Conservation (phyloP, 1,140 invertebrate species). For the Diabrotica virgifera region DNA sequence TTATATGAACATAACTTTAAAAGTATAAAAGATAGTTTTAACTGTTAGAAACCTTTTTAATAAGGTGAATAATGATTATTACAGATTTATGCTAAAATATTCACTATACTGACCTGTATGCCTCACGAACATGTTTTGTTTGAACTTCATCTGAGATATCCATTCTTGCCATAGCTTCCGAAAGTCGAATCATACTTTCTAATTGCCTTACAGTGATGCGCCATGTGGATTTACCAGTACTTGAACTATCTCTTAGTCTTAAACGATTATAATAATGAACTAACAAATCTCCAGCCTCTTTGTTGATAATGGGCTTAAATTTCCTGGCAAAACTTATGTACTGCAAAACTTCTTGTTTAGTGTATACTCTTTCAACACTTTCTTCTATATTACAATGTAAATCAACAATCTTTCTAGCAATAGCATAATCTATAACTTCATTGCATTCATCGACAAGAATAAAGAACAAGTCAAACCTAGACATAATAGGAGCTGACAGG, state of each 20-base stretch:
- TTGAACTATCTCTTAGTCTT: slow-evolving; percentile 75
- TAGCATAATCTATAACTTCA: slow-evolving; percentile 92
- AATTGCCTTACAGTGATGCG: slow-evolving; percentile 98
- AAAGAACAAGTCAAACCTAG: slow-evolving; percentile 98
- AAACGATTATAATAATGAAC: slow-evolving; percentile 39
- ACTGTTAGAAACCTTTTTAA: too few species aligned
- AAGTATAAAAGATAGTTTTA: too few species aligned
- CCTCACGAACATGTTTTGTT: slow-evolving; percentile 89
- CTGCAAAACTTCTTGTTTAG: slow-evolving; percentile 81
- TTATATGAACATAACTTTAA: too few species aligned
- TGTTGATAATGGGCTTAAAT: slow-evolving; percentile 89
- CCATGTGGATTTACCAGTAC: slow-evolving; percentile 78
- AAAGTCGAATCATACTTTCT: slow-evolving; percentile 94
- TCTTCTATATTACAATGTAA: slow-evolving; percentile 81
- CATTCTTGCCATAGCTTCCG: slow-evolving; percentile 95
- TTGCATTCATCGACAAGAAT: slow-evolving; percentile 95
- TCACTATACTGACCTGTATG: slow-evolving; percentile 58
- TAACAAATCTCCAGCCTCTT: slow-evolving; percentile 80
- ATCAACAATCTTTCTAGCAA: slow-evolving; percentile 94
- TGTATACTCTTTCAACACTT: slow-evolving; percentile 73
- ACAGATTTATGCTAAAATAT: not conserved
- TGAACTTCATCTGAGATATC: slow-evolving; percentile 89
- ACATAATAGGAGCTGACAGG: slow-evolving; percentile 97
- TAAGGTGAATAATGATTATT: too few species aligned
- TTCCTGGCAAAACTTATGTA: slow-evolving; percentile 96